phyloP scores from a whole-genome alignment of 2,113 vertebrate species.

The Promerops cafer region DNA sequence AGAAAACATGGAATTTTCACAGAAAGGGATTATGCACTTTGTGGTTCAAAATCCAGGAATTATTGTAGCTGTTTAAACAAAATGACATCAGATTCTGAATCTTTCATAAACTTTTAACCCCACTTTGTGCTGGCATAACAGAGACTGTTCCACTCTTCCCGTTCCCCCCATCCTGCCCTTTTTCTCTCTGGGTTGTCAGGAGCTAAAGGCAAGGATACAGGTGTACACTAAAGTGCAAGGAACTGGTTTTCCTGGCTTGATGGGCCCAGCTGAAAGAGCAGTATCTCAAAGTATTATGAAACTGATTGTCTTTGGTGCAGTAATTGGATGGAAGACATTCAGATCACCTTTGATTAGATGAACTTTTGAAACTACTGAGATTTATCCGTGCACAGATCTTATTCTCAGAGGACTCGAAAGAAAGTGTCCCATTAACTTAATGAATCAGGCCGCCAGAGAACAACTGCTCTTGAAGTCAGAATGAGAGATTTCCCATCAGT shows the following conservation, averaged over 20 bases:
- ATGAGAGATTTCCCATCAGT: slow-evolving; percentile 56
- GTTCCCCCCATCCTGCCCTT: not conserved
- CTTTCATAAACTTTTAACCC: not conserved
- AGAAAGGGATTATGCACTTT: not conserved
- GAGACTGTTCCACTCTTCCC: not conserved
- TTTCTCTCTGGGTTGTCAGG: not conserved
- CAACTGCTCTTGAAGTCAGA: slow-evolving; percentile 36
- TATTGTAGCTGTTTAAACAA: not conserved
- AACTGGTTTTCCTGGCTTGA: not conserved
- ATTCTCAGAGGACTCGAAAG: slow-evolving; percentile 32
- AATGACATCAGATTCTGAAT: not conserved
- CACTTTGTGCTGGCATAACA: not conserved
- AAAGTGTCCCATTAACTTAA: slow-evolving; percentile 63
- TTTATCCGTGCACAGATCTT: slow-evolving; percentile 30
- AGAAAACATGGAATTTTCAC: not conserved
- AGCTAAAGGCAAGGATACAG: not conserved
- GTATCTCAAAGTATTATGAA: not conserved
- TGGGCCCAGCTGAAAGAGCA: not conserved
- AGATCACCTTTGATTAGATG: slow-evolving; percentile 62
- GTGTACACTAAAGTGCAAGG: not conserved
- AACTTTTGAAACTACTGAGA: slow-evolving; percentile 55
- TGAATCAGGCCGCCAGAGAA: slow-evolving; percentile 54
- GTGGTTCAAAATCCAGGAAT: not conserved
- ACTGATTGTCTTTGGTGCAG: not conserved
- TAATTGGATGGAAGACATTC: slow-evolving; percentile 56